Percentiles rank a stretch among this genome's conserved stretches.
Evolutionary conservation across 1,140 invertebrate genomes (phyloP).

Genomic region (Andrena cerasifolii): DNA sequence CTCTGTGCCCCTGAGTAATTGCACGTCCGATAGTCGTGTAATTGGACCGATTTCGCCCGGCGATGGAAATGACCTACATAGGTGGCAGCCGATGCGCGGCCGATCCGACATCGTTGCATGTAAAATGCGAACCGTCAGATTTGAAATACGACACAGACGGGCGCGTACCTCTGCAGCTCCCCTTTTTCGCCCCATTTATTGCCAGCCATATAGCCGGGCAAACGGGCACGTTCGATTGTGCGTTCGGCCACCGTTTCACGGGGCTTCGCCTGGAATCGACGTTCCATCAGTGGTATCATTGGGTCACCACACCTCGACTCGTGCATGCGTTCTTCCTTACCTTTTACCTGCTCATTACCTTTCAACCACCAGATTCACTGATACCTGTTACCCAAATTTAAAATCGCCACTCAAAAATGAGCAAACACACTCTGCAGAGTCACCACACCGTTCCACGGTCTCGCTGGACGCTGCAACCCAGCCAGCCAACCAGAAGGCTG

Average conservation of each 20-base stretch:
- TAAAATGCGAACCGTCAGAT: conserved; percentile 64
- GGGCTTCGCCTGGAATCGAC: neutral
- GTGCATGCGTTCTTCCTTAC: no score
- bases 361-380: no score
- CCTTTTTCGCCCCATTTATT: neutral
- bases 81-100: conserved; percentile 41
- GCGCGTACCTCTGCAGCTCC: conserved; percentile 29
- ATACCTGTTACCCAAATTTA: no score
- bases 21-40: conserved; percentile 62
- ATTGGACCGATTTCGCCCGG: conserved; percentile 62
- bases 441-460: no score
- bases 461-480: no score
- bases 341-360: neutral
- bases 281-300: conserved; percentile 15
- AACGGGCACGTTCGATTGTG: conserved; percentile 28
- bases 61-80: conserved; percentile 63
- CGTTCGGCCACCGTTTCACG: neutral
- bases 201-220: conserved; percentile 31
- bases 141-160: conserved; percentile 58
- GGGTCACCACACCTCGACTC: no score
- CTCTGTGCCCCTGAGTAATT: conserved; percentile 53
- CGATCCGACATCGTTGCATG: conserved; percentile 43
- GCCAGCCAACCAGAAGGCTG: neutral
- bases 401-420: no score
- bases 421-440: no score